Percentiles rank a stretch among this genome's conserved stretches.
phyloP scores from a whole-genome alignment of 2,797 vertebrate genomes.

The Centroberyx gerrardi region DNA sequence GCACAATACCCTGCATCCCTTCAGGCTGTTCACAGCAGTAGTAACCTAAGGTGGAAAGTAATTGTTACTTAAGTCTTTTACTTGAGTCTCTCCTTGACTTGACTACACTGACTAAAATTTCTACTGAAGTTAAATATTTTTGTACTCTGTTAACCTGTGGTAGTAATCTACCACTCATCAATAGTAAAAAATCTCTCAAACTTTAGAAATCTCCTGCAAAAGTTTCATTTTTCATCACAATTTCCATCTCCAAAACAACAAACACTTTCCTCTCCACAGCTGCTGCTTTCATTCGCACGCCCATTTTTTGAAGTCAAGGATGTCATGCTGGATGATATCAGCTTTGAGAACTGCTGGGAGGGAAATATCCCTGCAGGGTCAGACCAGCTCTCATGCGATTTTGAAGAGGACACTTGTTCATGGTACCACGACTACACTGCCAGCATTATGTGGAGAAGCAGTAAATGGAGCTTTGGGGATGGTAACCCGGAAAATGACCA shows the following conservation, averaged over 20 bases:
- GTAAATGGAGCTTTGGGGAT: background rate
- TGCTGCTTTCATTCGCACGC: constrained; percentile 58
- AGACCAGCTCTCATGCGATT: constrained; percentile 82
- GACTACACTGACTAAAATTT: too few species aligned
- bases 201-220: background rate
- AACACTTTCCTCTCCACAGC: constrained; percentile 62
- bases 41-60: background rate
- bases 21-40: background rate
- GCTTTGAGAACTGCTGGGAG: constrained; percentile 76
- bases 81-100: too few species aligned
- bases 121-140: too few species aligned
- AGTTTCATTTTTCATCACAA: background rate
- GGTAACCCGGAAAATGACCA: constrained; percentile 53
- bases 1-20: background rate
- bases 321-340: constrained; percentile 83
- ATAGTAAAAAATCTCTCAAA: background rate
- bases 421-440: constrained; percentile 82
- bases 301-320: background rate
- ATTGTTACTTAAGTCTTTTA: background rate
- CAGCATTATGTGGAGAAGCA: constrained; percentile 73
- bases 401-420: constrained; percentile 81
- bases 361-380: constrained; percentile 78
- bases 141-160: too few species aligned
- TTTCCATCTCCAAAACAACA: background rate
- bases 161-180: background rate